These are phyloP conservation scores for Scomber scombrus DNA, from an alignment of 2,113 vertebrate genomes.

Conservation along the genomic window DNA sequence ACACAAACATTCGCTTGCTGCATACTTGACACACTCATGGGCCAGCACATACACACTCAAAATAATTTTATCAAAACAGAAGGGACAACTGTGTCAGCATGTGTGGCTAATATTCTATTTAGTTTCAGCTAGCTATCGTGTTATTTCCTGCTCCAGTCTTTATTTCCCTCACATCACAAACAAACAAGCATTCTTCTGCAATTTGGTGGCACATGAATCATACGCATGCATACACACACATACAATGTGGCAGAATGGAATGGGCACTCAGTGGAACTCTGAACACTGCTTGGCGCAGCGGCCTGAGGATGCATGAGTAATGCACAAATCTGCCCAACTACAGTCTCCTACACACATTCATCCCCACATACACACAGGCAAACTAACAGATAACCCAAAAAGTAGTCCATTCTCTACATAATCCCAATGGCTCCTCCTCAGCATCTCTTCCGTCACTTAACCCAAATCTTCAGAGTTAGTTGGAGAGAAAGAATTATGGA, in stretches of 20 bases:
- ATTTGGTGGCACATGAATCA: constrained; percentile 54
- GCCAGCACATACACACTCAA: background rate
- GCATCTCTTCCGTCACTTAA: constrained; percentile 16
- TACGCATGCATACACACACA: constrained; percentile 63
- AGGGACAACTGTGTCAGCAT: background rate
- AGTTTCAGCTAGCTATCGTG: constrained; percentile 6
- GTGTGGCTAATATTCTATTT: background rate
- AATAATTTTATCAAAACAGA: constrained; percentile 1
- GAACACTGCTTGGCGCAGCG: constrained; percentile 41
- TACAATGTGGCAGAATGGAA: constrained; percentile 65
- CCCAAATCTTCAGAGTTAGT: constrained; percentile 9
- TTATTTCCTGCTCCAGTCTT: background rate
- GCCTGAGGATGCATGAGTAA: constrained; percentile 79
- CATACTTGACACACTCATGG: background rate
- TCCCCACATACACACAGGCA: constrained; percentile 16
- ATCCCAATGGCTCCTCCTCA: constrained; percentile 22
- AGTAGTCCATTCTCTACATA: constrained; percentile 25
- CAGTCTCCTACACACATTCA: constrained; percentile 60
- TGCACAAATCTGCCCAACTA: constrained; percentile 75
- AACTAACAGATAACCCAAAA: constrained; percentile 29
- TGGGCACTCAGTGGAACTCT: constrained; percentile 64
- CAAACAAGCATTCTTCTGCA: constrained; percentile 41
- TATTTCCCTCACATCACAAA: constrained; percentile 29
- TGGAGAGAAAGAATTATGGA: constrained; percentile 15
- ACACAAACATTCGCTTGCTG: constrained; percentile 8